phyloP scores from a whole-genome alignment of 1,140 invertebrate species.

The Zaprionus taronus region DNA sequence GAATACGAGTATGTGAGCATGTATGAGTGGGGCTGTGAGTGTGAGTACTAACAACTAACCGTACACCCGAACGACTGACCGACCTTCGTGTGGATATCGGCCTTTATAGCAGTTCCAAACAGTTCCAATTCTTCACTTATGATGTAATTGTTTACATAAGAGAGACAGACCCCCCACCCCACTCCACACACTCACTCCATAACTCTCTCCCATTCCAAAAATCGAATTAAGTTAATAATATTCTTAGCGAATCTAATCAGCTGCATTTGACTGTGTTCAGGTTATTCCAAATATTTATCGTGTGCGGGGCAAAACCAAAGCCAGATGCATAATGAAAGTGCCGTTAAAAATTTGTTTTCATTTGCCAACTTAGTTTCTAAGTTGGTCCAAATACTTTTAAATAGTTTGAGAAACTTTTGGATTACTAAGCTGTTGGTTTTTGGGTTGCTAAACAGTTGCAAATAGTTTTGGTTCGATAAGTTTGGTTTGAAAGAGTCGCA shows the following conservation, averaged over 20 bases:
- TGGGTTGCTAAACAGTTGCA: not conserved
- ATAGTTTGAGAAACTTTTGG: not conserved
- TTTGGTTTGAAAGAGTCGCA: not conserved
- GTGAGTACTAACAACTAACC: not conserved
- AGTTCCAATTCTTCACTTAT: constrained; percentile 29
- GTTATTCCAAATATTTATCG: not conserved
- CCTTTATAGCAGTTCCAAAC: constrained; percentile 18
- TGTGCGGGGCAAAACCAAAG: not conserved
- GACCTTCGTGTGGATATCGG: constrained; percentile 24
- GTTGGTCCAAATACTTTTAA: too few relatives aligned
- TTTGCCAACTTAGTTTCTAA: too few relatives aligned
- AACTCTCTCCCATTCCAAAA: not conserved
- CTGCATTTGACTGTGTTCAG: not conserved
- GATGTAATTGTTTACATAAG: constrained; percentile 47
- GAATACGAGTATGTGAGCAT: not conserved
- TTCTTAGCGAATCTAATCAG: not conserved
- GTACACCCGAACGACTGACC: not conserved
- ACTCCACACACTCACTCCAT: not conserved
- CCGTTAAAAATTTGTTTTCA: not conserved
- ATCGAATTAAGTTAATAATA: constrained; percentile 16
- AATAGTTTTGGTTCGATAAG: not conserved
- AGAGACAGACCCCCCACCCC: not conserved
- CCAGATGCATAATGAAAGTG: not conserved
- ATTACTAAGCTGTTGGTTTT: not conserved
- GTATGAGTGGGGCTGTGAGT: not conserved